Evolutionary conservation across 2,113 vertebrate genomes (phyloP).

Genomic region (Centropristis striata): DNA sequence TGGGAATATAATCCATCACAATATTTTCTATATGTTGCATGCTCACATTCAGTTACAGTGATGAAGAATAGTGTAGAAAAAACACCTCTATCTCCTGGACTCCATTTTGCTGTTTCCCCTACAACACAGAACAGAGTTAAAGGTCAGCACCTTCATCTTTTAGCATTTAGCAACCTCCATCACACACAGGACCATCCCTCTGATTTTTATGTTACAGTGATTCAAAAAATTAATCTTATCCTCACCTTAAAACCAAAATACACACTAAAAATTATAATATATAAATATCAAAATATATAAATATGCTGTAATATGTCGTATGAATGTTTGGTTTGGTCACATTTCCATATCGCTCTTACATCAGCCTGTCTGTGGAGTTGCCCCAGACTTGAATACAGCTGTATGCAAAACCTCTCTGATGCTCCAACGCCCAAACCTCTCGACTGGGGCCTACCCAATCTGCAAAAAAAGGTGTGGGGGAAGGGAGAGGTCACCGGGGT

Average conservation of each 20-base stretch:
- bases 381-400: constrained; percentile 71
- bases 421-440: constrained; percentile 72
- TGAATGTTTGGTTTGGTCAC: not conserved
- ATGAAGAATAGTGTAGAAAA: constrained; percentile 29
- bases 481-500: constrained; percentile 68
- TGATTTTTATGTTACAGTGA: not conserved
- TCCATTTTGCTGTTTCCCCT: constrained; percentile 20
- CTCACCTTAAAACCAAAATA: not conserved
- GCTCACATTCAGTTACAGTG: constrained; percentile 23
- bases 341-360: constrained; percentile 5
- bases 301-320: not conserved
- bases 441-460: constrained; percentile 68
- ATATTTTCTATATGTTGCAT: not conserved
- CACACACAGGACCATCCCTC: not conserved
- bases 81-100: constrained; percentile 17
- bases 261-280: too few species aligned
- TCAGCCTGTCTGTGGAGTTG: constrained; percentile 21
- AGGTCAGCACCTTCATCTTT: constrained; percentile 37
- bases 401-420: constrained; percentile 77
- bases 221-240: not conserved
- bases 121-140: constrained; percentile 31
- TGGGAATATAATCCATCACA: not conserved
- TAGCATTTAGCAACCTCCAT: constrained; percentile 18
- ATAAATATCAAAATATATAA: not conserved
- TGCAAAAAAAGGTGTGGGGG: constrained; percentile 48